These are phyloP conservation scores for Mormyrus hasselquistii DNA, from an alignment of 2,797 vertebrate species.

Conservation along the genomic window DNA sequence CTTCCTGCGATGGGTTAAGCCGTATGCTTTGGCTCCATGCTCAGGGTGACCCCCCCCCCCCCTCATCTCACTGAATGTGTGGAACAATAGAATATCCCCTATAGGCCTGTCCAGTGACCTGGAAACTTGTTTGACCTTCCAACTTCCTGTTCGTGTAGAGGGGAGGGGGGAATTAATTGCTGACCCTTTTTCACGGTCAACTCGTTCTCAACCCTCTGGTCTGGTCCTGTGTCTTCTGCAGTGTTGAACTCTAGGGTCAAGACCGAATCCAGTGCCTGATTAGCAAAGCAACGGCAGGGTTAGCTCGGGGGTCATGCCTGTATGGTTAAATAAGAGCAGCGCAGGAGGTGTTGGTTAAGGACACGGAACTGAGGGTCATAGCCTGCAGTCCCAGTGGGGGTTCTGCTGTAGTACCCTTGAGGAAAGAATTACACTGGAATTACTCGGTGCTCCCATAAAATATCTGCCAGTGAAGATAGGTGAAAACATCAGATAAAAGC, in stretches of 20 bases:
- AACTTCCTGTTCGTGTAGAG: conserved; percentile 47
- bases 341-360: neutral
- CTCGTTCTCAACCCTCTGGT: neutral
- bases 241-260: neutral
- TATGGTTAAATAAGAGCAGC: conserved; percentile 10
- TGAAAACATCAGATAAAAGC: neutral
- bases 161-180: neutral
- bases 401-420: neutral
- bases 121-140: conserved; percentile 67
- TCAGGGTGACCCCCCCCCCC: neutral
- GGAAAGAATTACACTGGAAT: neutral
- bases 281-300: neutral
- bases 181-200: neutral
- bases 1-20: neutral
- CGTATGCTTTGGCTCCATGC: neutral
- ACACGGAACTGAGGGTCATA: neutral
- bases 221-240: neutral
- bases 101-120: conserved; percentile 57
- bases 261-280: neutral
- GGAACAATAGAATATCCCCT: conserved; percentile 9
- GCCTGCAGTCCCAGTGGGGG: neutral
- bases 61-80: neutral
- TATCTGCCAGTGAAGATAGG: neutral
- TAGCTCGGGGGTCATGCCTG: neutral
- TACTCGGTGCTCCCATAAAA: neutral